phyloP scores from a whole-genome alignment of 2,888 invertebrate species.

The Sycophila texana region DNA sequence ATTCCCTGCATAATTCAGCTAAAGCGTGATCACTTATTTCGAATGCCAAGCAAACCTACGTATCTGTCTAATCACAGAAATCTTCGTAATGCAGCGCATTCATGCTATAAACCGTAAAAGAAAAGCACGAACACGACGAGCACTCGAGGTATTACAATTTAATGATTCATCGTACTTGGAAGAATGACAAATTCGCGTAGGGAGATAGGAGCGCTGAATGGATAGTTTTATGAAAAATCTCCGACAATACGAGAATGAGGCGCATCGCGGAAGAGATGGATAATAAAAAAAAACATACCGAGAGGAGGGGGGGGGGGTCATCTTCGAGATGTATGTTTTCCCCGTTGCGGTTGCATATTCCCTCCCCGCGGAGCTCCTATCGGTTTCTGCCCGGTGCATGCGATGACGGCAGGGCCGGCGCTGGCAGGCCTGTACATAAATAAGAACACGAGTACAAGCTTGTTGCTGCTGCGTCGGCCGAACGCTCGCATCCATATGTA shows the following conservation, averaged over 20 bases:
- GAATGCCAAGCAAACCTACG: not conserved
- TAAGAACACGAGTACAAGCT: slow-evolving; percentile 35
- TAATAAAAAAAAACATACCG: slow-evolving; percentile 2
- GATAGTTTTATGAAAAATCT: not conserved
- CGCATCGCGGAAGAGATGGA: slow-evolving; percentile 7
- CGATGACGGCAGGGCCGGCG: slow-evolving; percentile 10
- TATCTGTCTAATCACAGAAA: not conserved
- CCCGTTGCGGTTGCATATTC: not conserved
- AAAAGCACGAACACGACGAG: not conserved
- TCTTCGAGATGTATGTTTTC: not conserved
- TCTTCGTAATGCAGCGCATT: too few species aligned
- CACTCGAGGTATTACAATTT: slow-evolving; percentile 7
- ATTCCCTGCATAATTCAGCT: too few species aligned
- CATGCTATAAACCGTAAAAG: too few species aligned
- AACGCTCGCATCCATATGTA: slow-evolving; percentile 4
- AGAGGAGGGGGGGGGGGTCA: not conserved
- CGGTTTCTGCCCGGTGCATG: not conserved
- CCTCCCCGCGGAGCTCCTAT: slow-evolving; percentile 19
- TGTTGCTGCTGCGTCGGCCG: not conserved
- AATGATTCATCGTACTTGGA: slow-evolving; percentile 24
- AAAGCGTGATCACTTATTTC: too few species aligned
- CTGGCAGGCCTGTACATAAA: slow-evolving; percentile 31
- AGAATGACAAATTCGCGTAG: slow-evolving; percentile 39
- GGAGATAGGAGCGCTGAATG: not conserved
- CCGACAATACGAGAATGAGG: too few species aligned